Evolutionary conservation across 2,113 vertebrate genomes (phyloP).

Genomic region (Catagonus wagneri): DNA sequence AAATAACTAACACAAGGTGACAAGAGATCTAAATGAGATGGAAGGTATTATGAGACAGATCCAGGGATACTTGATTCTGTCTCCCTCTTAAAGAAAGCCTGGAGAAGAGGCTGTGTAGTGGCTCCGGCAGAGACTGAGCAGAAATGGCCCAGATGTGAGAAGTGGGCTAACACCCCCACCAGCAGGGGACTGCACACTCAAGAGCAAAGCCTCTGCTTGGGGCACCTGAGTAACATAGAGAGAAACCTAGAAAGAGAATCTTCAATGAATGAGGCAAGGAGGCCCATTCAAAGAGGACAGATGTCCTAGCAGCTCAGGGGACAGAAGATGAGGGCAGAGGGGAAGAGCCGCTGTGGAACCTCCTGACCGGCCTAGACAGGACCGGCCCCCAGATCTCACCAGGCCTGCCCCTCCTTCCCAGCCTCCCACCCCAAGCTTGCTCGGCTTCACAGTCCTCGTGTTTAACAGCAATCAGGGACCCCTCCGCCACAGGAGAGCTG

Average conservation of each 20-base stretch:
- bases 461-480: neutral
- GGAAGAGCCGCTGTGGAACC: neutral
- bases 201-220: neutral
- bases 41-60: neutral
- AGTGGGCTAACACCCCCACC: neutral
- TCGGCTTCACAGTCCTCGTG: neutral
- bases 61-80: neutral
- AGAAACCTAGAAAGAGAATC: neutral
- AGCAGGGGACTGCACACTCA: accelerated
- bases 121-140: neutral
- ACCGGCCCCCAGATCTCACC: neutral
- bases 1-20: neutral
- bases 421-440: neutral
- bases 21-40: neutral
- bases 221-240: accelerated
- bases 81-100: neutral
- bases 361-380: neutral
- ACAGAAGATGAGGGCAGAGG: neutral
- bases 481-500: neutral
- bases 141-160: neutral
- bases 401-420: neutral
- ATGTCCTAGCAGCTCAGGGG: neutral
- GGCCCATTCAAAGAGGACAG: neutral
- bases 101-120: no score
- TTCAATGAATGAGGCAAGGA: neutral